Conservation (phyloP, 2,113 vertebrate species). For the Anser cygnoides region DNA sequence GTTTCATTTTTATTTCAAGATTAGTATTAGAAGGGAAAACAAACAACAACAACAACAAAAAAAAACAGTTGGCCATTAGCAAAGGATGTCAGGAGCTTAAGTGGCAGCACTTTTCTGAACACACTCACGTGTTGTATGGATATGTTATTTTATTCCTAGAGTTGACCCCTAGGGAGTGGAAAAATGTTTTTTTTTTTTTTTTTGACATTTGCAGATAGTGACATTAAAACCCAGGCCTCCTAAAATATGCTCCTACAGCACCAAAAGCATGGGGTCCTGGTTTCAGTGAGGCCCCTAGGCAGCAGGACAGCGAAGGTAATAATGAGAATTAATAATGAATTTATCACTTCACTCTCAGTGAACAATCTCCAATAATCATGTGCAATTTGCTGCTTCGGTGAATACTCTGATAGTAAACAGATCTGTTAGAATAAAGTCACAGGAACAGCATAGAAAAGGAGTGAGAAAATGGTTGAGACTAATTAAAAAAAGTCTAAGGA, state of each 20-base stretch:
- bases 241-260: background rate
- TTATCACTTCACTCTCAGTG: background rate
- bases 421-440: background rate
- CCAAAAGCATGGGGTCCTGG: background rate
- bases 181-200: background rate
- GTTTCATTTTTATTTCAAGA: background rate
- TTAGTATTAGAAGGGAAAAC: background rate
- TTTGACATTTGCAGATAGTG: background rate
- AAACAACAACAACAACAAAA: too few species aligned
- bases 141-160: fast-evolving
- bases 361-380: conserved; percentile 11
- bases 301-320: background rate
- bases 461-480: background rate
- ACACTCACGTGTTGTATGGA: fast-evolving
- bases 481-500: background rate
- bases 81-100: background rate
- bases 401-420: background rate
- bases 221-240: background rate
- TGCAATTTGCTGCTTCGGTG: conserved; percentile 33
- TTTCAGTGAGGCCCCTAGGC: background rate
- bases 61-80: too few species aligned
- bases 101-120: background rate
- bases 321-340: conserved; percentile 31
- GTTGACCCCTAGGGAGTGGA: background rate
- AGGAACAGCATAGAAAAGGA: background rate